phyloP scores from a whole-genome alignment of 2,888 invertebrate genomes.

The Drosophila hawaiiensis region DNA sequence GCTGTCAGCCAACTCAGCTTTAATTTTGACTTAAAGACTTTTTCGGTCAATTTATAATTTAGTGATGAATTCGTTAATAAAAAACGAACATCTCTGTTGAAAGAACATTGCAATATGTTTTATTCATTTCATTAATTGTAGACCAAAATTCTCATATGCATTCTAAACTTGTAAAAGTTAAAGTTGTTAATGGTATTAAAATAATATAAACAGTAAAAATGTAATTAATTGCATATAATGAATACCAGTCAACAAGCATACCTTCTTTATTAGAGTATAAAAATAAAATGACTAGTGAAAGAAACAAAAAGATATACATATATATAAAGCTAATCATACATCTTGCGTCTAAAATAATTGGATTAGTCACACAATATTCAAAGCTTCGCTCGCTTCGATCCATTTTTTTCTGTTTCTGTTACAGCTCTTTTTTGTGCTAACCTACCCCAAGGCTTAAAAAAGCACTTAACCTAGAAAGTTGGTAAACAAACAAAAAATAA shows the following conservation, averaged over 20 bases:
- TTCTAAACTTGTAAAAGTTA: no score
- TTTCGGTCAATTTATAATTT: slow-evolving; percentile 3
- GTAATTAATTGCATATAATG: background rate
- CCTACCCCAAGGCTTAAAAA: slow-evolving; percentile 54
- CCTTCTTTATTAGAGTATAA: background rate
- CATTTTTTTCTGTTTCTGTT: background rate
- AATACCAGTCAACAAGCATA: background rate
- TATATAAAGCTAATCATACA: slow-evolving; percentile 1
- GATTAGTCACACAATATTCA: slow-evolving; percentile 20
- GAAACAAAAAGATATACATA: background rate
- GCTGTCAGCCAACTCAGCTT: slow-evolving; percentile 56
- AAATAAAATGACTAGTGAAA: background rate
- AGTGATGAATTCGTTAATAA: background rate
- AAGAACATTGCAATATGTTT: background rate
- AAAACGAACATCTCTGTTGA: background rate
- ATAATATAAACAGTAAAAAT: background rate
- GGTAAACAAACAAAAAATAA: slow-evolving; percentile 14
- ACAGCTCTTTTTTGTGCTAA: slow-evolving; percentile 32
- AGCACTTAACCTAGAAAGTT: slow-evolving; percentile 55
- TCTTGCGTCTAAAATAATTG: slow-evolving; percentile 22
- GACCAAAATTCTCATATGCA: background rate
- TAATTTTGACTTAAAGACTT: slow-evolving; percentile 53
- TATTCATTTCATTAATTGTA: background rate
- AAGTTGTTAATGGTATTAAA: background rate
- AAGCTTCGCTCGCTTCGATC: background rate